Conservation (phyloP, 37 sponge, comb jelly and placozoan species). For the Ianthella basta region DNA sequence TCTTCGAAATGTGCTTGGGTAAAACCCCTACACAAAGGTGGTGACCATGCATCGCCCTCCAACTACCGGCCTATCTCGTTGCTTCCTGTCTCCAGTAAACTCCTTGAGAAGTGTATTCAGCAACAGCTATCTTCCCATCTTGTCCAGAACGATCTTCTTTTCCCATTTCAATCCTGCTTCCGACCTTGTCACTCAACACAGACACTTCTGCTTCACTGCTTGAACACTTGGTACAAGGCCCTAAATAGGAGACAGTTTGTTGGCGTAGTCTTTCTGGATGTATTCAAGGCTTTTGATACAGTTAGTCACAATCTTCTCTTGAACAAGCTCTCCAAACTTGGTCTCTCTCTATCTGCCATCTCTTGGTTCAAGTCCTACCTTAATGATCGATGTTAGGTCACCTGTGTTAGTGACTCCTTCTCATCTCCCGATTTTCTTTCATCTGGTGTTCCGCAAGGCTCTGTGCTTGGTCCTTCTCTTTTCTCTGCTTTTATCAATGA, state of each 20-base stretch:
- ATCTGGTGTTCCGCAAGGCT: conserved; percentile 12
- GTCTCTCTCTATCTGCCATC: neutral
- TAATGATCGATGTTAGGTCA: neutral
- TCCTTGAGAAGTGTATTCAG: neutral
- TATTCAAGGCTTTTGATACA: conserved; percentile 2
- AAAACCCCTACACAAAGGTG: conserved; percentile 15
- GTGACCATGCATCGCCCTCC: neutral
- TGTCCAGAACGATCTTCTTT: neutral
- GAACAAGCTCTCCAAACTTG: conserved; percentile 15
- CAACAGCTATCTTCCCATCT: conserved; percentile 12
- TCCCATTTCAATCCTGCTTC: conserved; percentile 3
- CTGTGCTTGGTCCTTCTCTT: conserved; percentile 9
- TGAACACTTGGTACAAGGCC: conserved; percentile 1
- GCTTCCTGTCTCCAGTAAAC: conserved; percentile 5
- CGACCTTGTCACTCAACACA: conserved; percentile 5
- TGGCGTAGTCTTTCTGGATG: neutral
- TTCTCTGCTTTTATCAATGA: conserved; percentile 23
- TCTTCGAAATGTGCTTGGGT: neutral
- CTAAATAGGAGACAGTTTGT: neutral
- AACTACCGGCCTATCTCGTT: conserved; percentile 12
- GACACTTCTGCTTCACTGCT: conserved; percentile 21
- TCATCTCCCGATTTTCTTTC: neutral
- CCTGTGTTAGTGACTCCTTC: conserved; percentile 7
- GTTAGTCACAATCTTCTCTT: conserved; percentile 1
- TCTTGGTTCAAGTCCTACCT: conserved; percentile 17